A percentile compares a stretch with the other conserved stretches of the same genome.
Conservation (phyloP, 2,888 invertebrate genomes). For the Ormyrus nitidulus region DNA sequence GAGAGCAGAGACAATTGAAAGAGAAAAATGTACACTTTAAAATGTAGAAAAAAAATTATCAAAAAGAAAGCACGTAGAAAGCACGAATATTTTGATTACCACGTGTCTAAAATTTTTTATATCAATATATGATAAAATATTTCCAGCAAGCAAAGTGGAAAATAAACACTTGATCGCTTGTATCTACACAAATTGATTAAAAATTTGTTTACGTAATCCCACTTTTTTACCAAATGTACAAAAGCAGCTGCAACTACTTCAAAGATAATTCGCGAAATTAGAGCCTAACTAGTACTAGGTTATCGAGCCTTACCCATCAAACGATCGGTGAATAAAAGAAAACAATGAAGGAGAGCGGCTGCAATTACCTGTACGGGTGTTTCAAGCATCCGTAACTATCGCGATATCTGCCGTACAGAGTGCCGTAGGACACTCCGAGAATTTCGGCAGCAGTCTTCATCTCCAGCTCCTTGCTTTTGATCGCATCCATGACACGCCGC, state of each 20-base stretch:
- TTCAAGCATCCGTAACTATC: slow-evolving; percentile 93
- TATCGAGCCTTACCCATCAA: not conserved
- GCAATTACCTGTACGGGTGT: slow-evolving; percentile 86
- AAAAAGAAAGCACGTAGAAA: too few species aligned
- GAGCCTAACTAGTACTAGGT: too few species aligned
- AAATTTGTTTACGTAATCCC: not conserved
- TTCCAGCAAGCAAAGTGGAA: not conserved
- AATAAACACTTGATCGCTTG: too few species aligned
- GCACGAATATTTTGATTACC: too few species aligned
- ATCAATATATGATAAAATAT: not conserved
- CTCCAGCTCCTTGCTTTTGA: slow-evolving; percentile 92
- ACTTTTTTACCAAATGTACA: too few species aligned
- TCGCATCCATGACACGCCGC: slow-evolving; percentile 91
- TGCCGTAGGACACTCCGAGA: slow-evolving; percentile 92
- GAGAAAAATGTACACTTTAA: too few species aligned
- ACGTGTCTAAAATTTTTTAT: too few species aligned
- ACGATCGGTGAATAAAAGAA: not conserved
- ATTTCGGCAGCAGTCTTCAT: slow-evolving; percentile 96
- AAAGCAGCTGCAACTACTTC: too few species aligned
- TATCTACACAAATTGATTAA: not conserved
- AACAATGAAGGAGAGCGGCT: not conserved
- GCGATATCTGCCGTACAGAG: slow-evolving; percentile 91
- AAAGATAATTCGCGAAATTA: too few species aligned
- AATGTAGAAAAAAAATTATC: too few species aligned
- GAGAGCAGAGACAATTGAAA: too few species aligned